These are phyloP conservation scores for Drosophila mojavensis DNA, from an alignment of 1,140 invertebrate species.

Conservation along the genomic window DNA sequence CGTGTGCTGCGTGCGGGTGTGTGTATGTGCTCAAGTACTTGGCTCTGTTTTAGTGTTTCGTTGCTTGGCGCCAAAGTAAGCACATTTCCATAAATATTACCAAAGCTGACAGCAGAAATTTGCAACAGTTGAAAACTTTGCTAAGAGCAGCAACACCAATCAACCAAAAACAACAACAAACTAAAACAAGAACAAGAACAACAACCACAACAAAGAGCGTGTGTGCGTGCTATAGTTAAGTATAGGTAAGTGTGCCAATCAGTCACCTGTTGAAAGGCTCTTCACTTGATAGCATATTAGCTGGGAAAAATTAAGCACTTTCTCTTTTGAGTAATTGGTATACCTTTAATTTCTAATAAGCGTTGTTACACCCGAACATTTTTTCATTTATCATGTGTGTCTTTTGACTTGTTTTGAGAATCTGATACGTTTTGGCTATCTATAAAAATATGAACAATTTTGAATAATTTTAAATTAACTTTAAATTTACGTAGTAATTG, in stretches of 20 bases:
- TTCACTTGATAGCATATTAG: background rate
- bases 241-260: conserved; percentile 40
- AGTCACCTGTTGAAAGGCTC: conserved; percentile 49
- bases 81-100: conserved; percentile 35
- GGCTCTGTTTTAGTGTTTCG: conserved; percentile 15
- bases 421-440: background rate
- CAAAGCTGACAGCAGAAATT: conserved; percentile 15
- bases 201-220: conserved; percentile 4
- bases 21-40: conserved; percentile 21
- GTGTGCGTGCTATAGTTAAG: conserved; percentile 1
- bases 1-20: conserved; percentile 10
- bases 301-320: background rate
- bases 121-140: conserved; percentile 27
- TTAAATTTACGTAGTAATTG: too few species aligned
- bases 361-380: background rate
- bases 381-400: background rate
- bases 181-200: conserved; percentile 2
- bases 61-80: conserved; percentile 10
- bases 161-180: background rate
- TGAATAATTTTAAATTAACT: too few species aligned
- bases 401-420: background rate
- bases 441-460: too few species aligned
- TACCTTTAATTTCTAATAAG: background rate
- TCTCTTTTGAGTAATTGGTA: background rate
- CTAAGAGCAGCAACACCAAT: conserved; percentile 5